Conservation (phyloP, 2,797 vertebrate genomes). For the Phylloscopus collybita region DNA sequence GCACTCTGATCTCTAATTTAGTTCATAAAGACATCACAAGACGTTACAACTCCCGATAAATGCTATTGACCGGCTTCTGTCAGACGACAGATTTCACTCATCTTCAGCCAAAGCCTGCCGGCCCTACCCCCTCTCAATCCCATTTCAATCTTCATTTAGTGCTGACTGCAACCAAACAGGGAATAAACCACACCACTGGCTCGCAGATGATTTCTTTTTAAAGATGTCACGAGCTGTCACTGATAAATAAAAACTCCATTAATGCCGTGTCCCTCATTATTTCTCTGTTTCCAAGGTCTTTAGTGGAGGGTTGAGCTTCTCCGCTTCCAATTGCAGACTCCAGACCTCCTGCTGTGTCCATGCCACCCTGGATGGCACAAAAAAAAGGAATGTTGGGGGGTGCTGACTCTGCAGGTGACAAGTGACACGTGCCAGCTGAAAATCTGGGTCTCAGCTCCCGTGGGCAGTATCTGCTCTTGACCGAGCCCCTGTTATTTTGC, state of each 20-base stretch:
- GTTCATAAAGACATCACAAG: not conserved
- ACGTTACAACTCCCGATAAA: not conserved
- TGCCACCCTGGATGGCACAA: not conserved
- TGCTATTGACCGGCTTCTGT: not conserved
- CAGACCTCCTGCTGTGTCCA: not conserved
- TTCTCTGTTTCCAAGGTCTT: not conserved
- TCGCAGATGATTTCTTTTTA: not conserved
- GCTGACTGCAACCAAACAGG: not conserved
- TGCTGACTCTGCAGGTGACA: not conserved
- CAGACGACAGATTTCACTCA: constrained; percentile 1
- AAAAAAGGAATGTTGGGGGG: not conserved
- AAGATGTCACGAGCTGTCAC: constrained; percentile 17
- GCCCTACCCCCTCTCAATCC: not conserved
- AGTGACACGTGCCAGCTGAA: not conserved
- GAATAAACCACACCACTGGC: not conserved
- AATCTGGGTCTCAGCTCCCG: not conserved
- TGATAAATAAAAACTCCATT: constrained; percentile 50
- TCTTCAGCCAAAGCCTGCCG: not conserved
- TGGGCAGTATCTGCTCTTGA: not conserved
- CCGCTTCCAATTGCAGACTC: not conserved
- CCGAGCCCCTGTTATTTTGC: accelerated
- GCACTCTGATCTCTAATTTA: not conserved
- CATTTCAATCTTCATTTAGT: constrained; percentile 44
- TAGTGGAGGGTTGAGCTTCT: constrained; percentile 5
- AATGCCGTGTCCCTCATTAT: not conserved